phyloP scores from a whole-genome alignment of 2,888 invertebrate genomes.

The Craniophora ligustri region DNA sequence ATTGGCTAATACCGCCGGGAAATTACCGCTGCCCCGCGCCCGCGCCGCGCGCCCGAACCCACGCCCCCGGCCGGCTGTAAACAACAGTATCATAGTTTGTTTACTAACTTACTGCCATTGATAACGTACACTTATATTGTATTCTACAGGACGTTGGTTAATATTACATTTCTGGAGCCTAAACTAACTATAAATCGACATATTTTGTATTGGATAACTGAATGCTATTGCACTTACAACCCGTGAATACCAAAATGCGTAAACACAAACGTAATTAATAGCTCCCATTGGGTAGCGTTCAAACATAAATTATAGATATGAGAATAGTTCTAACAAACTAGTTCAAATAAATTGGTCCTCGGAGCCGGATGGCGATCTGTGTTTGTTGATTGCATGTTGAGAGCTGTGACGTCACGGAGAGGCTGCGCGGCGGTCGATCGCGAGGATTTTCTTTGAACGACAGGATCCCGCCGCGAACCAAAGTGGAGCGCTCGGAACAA shows the following conservation, averaged over 20 bases:
- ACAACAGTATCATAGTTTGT: not conserved
- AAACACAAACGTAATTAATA: no score
- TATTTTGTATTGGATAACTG: not conserved
- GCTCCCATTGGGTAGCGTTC: no score
- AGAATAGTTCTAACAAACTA: not conserved
- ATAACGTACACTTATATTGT: no score
- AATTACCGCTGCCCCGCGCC: not conserved
- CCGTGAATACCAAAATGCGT: no score
- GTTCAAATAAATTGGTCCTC: slow-evolving; percentile 14
- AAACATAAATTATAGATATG: no score
- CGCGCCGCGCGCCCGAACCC: no score
- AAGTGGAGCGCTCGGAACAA: not conserved
- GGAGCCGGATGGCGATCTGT: not conserved
- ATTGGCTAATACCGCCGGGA: not conserved
- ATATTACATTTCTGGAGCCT: no score
- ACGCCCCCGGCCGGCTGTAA: not conserved
- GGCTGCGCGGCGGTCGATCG: not conserved
- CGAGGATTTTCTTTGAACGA: not conserved
- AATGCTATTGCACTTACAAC: not conserved
- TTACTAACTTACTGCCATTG: not conserved
- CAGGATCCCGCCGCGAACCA: not conserved
- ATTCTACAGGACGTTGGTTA: not conserved
- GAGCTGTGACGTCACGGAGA: slow-evolving; percentile 18
- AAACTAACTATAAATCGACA: no score
- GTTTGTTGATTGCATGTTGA: slow-evolving; percentile 39